A percentile compares a stretch with the other conserved stretches of the same genome.
These are phyloP conservation scores for Rhyacophila evoluta DNA, from an alignment of 2,888 invertebrate species.

Conservation along the genomic window DNA sequence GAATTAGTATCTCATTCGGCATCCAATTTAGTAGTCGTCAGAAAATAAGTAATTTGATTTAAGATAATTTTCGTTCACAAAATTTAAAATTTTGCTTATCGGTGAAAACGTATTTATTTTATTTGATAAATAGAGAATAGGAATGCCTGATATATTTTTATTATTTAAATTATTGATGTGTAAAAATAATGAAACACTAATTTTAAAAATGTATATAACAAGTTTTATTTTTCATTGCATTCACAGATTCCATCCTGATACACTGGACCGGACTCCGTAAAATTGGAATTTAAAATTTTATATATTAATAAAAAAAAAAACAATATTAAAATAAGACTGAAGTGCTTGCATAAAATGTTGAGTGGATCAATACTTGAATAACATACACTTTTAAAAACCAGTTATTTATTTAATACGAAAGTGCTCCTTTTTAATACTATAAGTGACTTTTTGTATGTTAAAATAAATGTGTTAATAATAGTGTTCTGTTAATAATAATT, in stretches of 20 bases:
- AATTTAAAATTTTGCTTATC: too few relatives aligned
- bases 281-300: neutral
- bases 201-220: too few relatives aligned
- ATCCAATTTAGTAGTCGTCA: conserved; percentile 9
- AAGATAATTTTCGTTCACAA: too few relatives aligned
- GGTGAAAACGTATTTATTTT: too few relatives aligned
- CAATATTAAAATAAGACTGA: neutral
- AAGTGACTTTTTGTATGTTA: neutral
- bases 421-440: neutral
- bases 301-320: too few relatives aligned
- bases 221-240: neutral
- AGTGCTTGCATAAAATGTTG: neutral
- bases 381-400: neutral
- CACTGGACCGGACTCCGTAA: neutral
- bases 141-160: too few relatives aligned
- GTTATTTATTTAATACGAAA: neutral
- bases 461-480: too few relatives aligned
- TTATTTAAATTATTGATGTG: too few relatives aligned
- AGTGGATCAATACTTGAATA: neutral
- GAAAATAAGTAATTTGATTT: too few relatives aligned
- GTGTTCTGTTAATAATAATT: too few relatives aligned
- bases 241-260: neutral
- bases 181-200: too few relatives aligned
- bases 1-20: neutral
- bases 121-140: too few relatives aligned